Evolutionary conservation across 2,113 vertebrate species (phyloP).

Genomic region (Microcebus murinus): DNA sequence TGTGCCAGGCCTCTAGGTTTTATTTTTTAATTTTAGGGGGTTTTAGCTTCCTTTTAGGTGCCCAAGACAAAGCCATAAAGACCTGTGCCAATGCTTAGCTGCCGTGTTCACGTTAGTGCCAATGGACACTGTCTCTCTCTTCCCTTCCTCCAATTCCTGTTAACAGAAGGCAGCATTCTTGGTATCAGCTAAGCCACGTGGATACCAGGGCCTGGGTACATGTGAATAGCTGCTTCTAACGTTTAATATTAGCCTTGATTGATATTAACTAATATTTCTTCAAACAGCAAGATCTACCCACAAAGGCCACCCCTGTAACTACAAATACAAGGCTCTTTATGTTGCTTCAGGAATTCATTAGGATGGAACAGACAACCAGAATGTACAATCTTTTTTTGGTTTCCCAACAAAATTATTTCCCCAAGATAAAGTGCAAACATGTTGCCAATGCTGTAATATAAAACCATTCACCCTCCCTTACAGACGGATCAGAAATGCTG

Average conservation of each 20-base stretch:
- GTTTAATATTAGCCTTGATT: neutral
- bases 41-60: neutral
- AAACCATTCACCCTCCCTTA: neutral
- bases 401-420: conserved; percentile 28
- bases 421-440: neutral
- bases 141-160: neutral
- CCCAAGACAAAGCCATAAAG: neutral
- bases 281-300: neutral
- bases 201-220: neutral
- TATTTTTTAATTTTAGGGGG: neutral
- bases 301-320: neutral
- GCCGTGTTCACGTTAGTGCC: neutral
- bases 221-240: neutral
- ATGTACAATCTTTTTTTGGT: neutral
- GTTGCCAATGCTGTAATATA: rapidly evolving
- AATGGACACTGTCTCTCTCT: neutral
- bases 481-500: neutral
- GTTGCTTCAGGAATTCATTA: neutral
- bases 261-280: neutral
- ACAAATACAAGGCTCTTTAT: neutral
- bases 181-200: too few relatives aligned
- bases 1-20: too few relatives aligned
- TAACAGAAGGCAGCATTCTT: neutral
- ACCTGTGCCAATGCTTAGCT: neutral
- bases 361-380: neutral